Base-by-base conservation (phyloP, 2,113 vertebrate genomes). In the Emydocephalus ijimae region DNA sequence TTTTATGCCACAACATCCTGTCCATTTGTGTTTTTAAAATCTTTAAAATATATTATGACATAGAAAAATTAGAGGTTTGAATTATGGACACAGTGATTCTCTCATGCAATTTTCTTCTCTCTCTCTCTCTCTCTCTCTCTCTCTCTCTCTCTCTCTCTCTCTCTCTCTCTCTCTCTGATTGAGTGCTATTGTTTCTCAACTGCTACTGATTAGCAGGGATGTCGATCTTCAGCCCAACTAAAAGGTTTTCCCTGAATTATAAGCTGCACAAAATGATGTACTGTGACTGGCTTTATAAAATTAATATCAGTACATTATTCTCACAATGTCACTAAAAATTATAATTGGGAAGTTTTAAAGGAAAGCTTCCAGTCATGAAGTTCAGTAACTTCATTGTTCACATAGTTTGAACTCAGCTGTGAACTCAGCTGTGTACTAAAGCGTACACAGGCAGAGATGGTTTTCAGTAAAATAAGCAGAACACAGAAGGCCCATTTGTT, bases 161-260 rank as follows among this genome's bases (percentile, higher is more conserved):
- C 45, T 45, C 45, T 45, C 45, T 45, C 45, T 45, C 45, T 45
- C 94, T 95, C 90, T n/a, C 55, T 96, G 94, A 97, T 95, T 96
- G 96, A 96, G 97, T 96, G 94, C 93, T 95, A 96, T 96, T 97
- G 94, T 94, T 96, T 97, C 96, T 95, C 91, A 96, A 94, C 94
- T 89, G 89, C 92, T 96, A 54, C 94, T 96, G 85, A 96, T 96
- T 96, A 91, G 34, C 92, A 92, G 95, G 93, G 92, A 94, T 96
- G 94, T 95, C 95, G 95, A 96, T 96, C 94, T 94, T 96, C 94
- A 94, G 95, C 92, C 96, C 81, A 10, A 0, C 92, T 97, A 96
- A 96, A 97, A 97, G 96, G 96, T 96, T 97, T 94, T 87, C 74
- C 92, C 61, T 94, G 96, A 96, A 97, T 97, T 97, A 97, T 95